A percentile compares a stretch with the other conserved stretches of the same genome.
These are phyloP conservation scores for Diarsia rubi DNA, from an alignment of 2,888 invertebrate genomes.

Conservation along the genomic window DNA sequence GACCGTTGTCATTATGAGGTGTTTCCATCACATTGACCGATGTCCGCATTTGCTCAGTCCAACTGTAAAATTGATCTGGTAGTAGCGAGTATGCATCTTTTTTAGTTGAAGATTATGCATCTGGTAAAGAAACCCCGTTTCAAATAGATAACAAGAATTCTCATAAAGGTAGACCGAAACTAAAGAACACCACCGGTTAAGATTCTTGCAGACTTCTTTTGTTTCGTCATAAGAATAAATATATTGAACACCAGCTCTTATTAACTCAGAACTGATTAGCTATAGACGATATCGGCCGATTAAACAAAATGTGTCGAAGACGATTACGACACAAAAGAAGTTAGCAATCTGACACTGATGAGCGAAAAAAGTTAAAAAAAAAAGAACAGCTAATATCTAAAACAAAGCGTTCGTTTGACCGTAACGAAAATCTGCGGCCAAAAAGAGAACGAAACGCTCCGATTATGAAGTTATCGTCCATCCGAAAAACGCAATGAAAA, in stretches of 20 bases:
- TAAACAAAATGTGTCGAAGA: slow-evolving; percentile 5
- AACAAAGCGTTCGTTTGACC: slow-evolving; percentile 67
- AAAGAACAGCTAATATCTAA: slow-evolving; percentile 62
- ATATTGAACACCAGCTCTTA: background rate
- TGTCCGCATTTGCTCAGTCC: background rate
- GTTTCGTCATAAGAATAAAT: background rate
- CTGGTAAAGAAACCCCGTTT: background rate
- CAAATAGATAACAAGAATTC: background rate
- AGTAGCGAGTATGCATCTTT: background rate
- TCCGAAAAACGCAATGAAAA: slow-evolving; percentile 70
- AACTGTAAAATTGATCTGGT: background rate
- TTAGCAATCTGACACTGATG: slow-evolving; percentile 32
- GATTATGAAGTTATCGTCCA: slow-evolving; percentile 81
- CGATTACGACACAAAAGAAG: background rate
- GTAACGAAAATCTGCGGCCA: slow-evolving; percentile 61
- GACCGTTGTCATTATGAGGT: slow-evolving; percentile 11
- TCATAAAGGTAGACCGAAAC: background rate
- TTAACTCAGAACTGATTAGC: background rate
- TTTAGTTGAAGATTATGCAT: background rate
- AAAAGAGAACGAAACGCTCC: slow-evolving; percentile 70
- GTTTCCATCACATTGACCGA: slow-evolving; percentile 43
- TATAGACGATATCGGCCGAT: background rate
- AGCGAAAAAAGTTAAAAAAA: slow-evolving; percentile 44
- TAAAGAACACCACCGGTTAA: background rate
- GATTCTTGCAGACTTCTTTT: background rate